Base-by-base conservation (phyloP, 2,113 vertebrate species). In the Terrapene triunguis region DNA sequence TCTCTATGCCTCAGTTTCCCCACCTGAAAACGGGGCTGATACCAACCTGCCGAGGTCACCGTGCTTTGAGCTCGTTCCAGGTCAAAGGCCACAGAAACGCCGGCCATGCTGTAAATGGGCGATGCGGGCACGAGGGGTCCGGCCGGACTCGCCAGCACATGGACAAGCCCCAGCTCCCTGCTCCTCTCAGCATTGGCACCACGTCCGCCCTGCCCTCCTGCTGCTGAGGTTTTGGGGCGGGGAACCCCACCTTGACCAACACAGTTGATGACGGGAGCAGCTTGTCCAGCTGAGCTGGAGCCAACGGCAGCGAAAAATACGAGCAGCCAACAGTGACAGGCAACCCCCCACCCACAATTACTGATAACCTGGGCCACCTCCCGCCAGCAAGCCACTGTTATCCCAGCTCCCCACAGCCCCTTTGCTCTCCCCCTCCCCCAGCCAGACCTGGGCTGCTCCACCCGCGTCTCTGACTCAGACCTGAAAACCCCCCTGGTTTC, bases 401-500 rank as follows among this genome's bases (percentile, higher is more conserved):
- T 62, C 12, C 53, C 81, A 1, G 7, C 27, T 53, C 51, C 51
- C 19, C 19, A 8, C 19, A 53, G 17, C 51, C 51, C 51, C 19
- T 53, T 21, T 53, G 6, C 54, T 55, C 21, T 25, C 24, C 8
- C 21, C n/a, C n/a, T 5, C 8, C 54, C 1, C 22, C 4, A 8
- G 21, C 21, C 21, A 9, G 54, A 55, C 54, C 54, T 9, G 10
- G 10, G 9, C 54, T 22, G n/a, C 19, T 74, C n/a, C n/a, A 69
- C 32, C 32, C 81, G 12, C 11, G 7, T 6, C 27, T 2, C 5
- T 35, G 29, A 24, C 54, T 3, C 44, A 17, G 69, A 65, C 54
- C 12, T 50, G 13, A 1, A 1, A 59, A 35, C 12, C 12, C 13
- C 1, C 65, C 8, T 8, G 38, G 2, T 38, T 42, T 42, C 19